A percentile compares a stretch with the other conserved stretches of the same genome.
Evolutionary conservation across 2,113 vertebrate species (phyloP).

Genomic region (Paralichthys olivaceus): DNA sequence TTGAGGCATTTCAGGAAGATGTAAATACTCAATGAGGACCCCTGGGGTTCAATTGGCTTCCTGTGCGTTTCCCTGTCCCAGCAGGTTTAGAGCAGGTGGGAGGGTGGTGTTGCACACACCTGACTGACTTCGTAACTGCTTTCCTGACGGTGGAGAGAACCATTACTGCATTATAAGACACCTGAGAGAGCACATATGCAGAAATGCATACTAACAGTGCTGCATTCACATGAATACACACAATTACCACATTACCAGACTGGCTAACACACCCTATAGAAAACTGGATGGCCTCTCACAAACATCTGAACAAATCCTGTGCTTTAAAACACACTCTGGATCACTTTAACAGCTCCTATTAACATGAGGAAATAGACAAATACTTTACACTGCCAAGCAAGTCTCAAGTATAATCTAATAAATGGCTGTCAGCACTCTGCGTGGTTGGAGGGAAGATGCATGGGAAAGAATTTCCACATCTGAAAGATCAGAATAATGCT

Average conservation of each 20-base stretch:
- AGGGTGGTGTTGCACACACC: constrained; percentile 61
- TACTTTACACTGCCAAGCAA: background rate
- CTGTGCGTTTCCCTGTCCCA: constrained; percentile 55
- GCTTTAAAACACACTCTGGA: background rate
- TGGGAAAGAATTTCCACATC: constrained; percentile 27
- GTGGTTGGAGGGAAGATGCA: background rate
- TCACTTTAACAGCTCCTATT: background rate
- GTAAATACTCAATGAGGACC: constrained; percentile 50
- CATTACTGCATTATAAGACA: constrained; percentile 57
- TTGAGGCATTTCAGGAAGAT: constrained; percentile 54
- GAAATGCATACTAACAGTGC: constrained; percentile 10
- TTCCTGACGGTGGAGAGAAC: constrained; percentile 42
- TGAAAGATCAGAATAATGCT: constrained; percentile 13
- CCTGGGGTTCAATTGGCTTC: constrained; percentile 41
- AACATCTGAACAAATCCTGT: background rate
- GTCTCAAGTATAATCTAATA: constrained; percentile 1
- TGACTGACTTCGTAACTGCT: constrained; percentile 64
- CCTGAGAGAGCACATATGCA: constrained; percentile 39
- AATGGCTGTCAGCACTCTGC: constrained; percentile 30
- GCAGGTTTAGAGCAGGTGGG: constrained; percentile 71
- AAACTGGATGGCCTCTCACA: background rate
- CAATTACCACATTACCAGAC: constrained; percentile 31
- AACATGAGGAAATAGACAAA: constrained; percentile 1
- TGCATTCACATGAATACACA: constrained; percentile 34
- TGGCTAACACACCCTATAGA: constrained; percentile 4